Percentiles rank a stretch among this genome's conserved stretches.
These are phyloP conservation scores for Oryzias sinensis DNA, from an alignment of 2,797 vertebrate species.

Conservation along the genomic window DNA sequence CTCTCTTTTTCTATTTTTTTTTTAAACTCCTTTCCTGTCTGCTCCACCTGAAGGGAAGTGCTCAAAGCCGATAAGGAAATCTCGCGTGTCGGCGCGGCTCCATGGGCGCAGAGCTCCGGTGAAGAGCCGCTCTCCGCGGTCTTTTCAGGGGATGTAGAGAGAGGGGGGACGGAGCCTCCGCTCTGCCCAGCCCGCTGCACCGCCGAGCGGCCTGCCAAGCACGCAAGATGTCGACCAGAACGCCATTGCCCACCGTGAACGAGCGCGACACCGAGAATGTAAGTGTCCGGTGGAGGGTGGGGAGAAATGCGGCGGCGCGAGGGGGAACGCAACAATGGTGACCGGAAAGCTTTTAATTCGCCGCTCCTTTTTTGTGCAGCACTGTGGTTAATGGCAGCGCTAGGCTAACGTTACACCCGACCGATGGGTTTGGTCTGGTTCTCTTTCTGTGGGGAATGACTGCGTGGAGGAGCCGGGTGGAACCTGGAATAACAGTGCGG, in stretches of 20 bases:
- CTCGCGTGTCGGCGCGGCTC: conserved; percentile 54
- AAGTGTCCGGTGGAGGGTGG: conserved; percentile 68
- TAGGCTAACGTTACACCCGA: conserved; percentile 43
- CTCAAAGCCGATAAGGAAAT: conserved; percentile 48
- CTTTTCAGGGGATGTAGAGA: conserved; percentile 72
- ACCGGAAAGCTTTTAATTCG: conserved; percentile 10
- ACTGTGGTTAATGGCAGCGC: conserved; percentile 36
- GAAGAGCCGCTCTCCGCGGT: conserved; percentile 58
- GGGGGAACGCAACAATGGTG: conserved; percentile 6
- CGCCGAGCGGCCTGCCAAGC: conserved; percentile 71
- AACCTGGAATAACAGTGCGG: conserved; percentile 33
- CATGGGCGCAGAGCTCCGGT: conserved; percentile 63
- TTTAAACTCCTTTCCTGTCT: conserved; percentile 46
- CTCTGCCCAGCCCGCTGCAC: conserved; percentile 65
- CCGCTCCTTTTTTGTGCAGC: conserved; percentile 1
- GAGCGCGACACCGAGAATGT: conserved; percentile 93
- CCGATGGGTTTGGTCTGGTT: conserved; percentile 29
- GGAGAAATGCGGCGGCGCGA: conserved; percentile 2
- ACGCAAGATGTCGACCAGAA: conserved; percentile 89
- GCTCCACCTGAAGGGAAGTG: conserved; percentile 59
- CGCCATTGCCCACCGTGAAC: conserved; percentile 94
- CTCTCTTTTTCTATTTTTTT: conserved; percentile 26
- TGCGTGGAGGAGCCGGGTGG: conserved; percentile 12
- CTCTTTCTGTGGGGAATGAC: conserved; percentile 24
- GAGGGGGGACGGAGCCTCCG: conserved; percentile 53